These are phyloP conservation scores for Chironomus riparius DNA, from an alignment of 2,888 invertebrate species.

Conservation along the genomic window DNA sequence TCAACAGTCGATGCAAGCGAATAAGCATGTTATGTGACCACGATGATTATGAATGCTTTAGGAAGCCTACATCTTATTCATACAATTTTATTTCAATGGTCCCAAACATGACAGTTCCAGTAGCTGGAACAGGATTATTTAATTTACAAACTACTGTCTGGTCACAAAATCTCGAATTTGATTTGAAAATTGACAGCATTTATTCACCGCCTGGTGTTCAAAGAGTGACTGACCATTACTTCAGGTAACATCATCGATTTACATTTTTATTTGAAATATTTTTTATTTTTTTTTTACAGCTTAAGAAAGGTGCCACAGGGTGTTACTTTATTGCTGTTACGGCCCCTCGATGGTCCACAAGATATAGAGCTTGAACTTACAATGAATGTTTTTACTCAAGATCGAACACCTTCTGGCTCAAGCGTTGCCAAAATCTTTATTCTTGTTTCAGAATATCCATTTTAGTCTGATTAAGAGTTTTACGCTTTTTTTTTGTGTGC, in stretches of 20 bases:
- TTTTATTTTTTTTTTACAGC: conserved; percentile 36
- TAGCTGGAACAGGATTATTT: conserved; percentile 58
- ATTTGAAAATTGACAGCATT: conserved; percentile 57
- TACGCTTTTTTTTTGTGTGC: not conserved
- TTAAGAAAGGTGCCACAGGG: conserved; percentile 51
- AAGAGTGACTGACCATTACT: conserved; percentile 50
- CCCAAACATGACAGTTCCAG: conserved; percentile 66
- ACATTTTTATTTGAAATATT: conserved; percentile 31
- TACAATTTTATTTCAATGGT: conserved; percentile 91
- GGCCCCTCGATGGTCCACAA: conserved; percentile 75
- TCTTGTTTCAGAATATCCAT: conserved; percentile 75
- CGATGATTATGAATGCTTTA: conserved; percentile 64
- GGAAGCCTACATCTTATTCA: conserved; percentile 75
- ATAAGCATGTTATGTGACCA: conserved; percentile 59
- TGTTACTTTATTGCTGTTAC: conserved; percentile 65
- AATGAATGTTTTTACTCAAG: conserved; percentile 69
- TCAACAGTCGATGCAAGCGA: conserved; percentile 70
- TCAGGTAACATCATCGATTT: conserved; percentile 41
- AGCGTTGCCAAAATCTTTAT: conserved; percentile 80
- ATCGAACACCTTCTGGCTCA: conserved; percentile 58
- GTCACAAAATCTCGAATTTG: conserved; percentile 64
- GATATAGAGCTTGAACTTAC: conserved; percentile 79
- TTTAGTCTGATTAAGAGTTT: conserved; percentile 42
- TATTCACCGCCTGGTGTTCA: conserved; percentile 54
- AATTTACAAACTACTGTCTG: conserved; percentile 76